A percentile compares a stretch with the other conserved stretches of the same genome.
phyloP scores from a whole-genome alignment of 2,113 vertebrate species.

The Rissa tridactyla region DNA sequence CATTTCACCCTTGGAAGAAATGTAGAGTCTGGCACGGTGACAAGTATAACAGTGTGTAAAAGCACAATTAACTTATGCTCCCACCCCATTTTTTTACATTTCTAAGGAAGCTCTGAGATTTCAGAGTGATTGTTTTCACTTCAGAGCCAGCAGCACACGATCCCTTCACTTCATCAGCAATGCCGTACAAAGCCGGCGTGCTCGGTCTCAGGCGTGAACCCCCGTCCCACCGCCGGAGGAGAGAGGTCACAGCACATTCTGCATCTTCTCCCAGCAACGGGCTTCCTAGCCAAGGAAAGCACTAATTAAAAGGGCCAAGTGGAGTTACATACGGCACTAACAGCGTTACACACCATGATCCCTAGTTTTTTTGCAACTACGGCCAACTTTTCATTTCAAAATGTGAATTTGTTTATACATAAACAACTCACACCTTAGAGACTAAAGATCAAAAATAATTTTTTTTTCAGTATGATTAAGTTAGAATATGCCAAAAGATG shows the following conservation, averaged over 20 bases:
- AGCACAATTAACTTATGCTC: slow-evolving; percentile 76
- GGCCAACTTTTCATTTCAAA: neutral
- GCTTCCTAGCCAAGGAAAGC: neutral
- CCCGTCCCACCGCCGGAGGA: neutral
- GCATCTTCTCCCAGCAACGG: neutral
- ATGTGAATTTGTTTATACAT: neutral
- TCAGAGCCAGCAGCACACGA: slow-evolving; percentile 58
- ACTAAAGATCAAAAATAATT: neutral
- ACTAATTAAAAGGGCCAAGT: neutral
- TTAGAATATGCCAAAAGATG: neutral
- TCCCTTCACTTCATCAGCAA: slow-evolving; percentile 53
- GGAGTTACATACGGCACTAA: rapidly evolving
- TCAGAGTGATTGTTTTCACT: slow-evolving; percentile 69
- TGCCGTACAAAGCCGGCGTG: neutral
- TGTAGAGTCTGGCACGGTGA: slow-evolving; percentile 69
- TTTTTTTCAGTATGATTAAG: neutral
- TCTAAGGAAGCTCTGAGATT: slow-evolving; percentile 67
- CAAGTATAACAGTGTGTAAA: slow-evolving; percentile 76
- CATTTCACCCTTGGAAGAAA: slow-evolving; percentile 72
- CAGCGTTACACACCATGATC: neutral
- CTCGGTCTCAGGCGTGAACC: neutral
- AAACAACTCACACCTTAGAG: neutral
- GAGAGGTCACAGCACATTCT: neutral
- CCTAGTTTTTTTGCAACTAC: neutral
- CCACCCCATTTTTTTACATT: slow-evolving; percentile 65